Evolutionary conservation across 2,113 vertebrate species (phyloP).

Genomic region (Anser cygnoides): DNA sequence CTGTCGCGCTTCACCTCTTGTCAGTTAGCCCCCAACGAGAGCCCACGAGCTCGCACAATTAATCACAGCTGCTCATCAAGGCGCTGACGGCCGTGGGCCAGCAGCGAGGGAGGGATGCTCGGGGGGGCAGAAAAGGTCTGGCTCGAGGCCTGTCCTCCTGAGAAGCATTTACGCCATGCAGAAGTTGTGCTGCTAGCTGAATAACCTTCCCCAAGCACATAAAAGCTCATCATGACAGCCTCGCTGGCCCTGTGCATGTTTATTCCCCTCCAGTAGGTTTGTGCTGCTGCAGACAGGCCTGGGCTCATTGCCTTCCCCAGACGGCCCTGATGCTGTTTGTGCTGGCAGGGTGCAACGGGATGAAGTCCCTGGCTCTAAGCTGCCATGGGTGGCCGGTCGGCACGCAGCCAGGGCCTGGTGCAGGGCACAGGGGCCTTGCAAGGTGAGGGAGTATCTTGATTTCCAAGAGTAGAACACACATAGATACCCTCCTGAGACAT

Average conservation of each 20-base stretch:
- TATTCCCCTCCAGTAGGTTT: background rate
- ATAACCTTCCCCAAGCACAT: background rate
- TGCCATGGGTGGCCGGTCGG: background rate
- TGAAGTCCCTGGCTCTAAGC: background rate
- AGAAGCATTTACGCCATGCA: background rate
- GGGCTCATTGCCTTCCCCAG: background rate
- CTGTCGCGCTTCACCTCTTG: constrained; percentile 2
- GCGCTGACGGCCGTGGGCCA: background rate
- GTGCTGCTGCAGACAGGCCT: background rate
- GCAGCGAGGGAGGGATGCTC: background rate
- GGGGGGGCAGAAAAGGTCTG: background rate
- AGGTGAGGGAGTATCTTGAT: background rate
- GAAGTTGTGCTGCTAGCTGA: background rate
- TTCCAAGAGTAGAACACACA: background rate
- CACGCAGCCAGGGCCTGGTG: background rate
- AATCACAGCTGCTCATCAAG: background rate
- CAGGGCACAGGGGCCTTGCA: background rate
- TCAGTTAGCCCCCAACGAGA: background rate
- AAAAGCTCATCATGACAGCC: background rate
- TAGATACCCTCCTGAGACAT: background rate
- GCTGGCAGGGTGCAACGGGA: background rate
- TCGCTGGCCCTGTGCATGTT: background rate
- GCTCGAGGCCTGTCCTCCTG: background rate
- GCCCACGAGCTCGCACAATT: background rate
- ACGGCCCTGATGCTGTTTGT: background rate